Base-by-base conservation (phyloP, 2,797 vertebrate genomes). In the Rhabdophis nuchalis region DNA sequence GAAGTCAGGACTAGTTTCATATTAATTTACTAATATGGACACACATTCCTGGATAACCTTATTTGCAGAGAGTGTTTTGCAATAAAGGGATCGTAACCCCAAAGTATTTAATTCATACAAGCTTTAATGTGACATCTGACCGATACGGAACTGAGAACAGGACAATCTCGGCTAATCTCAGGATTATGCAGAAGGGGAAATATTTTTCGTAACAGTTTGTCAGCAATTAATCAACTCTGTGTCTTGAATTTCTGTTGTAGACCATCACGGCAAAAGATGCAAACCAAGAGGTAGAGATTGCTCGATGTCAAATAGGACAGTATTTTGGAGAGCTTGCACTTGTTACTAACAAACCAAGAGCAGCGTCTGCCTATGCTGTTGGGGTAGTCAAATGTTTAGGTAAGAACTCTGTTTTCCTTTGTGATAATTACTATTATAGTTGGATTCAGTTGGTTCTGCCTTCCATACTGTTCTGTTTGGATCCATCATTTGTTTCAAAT, bases 261-360 rank as follows among this genome's bases (percentile, higher is more conserved):
- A 99, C 99, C 82, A 98, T 99, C 98, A 97, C 97, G 0, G 98
- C 97, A 97, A 98, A 98, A 94, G 98, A 99, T 96, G 98, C 97
- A 93, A 99, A 98, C 95, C 98, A 98, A 87, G 99, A 99, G 96
- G 99, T 99, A 94, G 99, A 99, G 97, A 98, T 99, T 94, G 97
- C 98, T 8, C 98, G 98, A 94, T 99, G 98, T 97, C 98, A 96
- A 96, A 98, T 98, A 97, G 99, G 99, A 93, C 99, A 99, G 82
- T 99, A 99, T 98, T 99, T 99, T 88, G 99, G 99, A 96, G 99
- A 99, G 95, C 98, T 99, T 96, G 99, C 99, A 94, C 97, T 99
- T 89, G 99, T 99, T 97, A 99, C 99, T 96, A 99, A 99, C 97
- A 99, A 99, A 97, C 99, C 99, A 95, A 98, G 99, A 96, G 99